Evolutionary conservation across 37 sponge, comb jelly and placozoan genomes (phyloP).

Genomic region (Chondrosia reniformis): DNA sequence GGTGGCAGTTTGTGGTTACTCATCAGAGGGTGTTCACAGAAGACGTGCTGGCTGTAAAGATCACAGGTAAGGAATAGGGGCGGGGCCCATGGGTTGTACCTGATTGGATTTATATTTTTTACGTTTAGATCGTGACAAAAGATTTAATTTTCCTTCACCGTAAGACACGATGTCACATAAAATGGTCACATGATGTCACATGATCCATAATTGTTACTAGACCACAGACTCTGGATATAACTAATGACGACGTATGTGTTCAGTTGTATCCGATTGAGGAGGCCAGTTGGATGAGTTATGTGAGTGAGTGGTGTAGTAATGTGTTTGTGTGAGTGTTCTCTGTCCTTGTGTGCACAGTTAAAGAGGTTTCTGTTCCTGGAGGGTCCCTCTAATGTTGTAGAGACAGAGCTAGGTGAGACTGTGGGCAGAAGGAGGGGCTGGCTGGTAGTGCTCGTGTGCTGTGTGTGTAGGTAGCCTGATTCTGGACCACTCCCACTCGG

Average conservation of each 20-base stretch:
- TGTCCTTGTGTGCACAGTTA: not conserved
- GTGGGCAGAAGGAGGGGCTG: not conserved
- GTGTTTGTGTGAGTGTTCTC: not conserved
- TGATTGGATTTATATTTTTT: not conserved
- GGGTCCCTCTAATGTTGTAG: not conserved
- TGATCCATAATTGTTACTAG: no score
- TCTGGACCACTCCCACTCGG: conserved; percentile 22
- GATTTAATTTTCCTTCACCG: no score
- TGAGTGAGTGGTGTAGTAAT: not conserved
- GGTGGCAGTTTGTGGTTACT: conserved; percentile 41
- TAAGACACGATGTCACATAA: no score
- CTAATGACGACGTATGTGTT: conserved; percentile 18
- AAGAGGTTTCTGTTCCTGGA: conserved; percentile 22
- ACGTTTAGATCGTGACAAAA: no score
- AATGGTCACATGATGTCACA: no score
- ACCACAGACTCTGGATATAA: not conserved
- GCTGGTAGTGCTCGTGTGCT: not conserved
- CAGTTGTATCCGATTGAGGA: conserved; percentile 8
- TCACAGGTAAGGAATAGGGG: not conserved
- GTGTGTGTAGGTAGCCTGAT: conserved; percentile 42
- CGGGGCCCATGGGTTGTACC: not conserved
- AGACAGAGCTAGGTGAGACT: not conserved
- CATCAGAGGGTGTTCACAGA: conserved; percentile 24
- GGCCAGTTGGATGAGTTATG: conserved; percentile 3
- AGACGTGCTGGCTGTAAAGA: conserved; percentile 46